Evolutionary conservation across 2,113 vertebrate genomes (phyloP).

Genomic region (Phrynocephalus versicolor): DNA sequence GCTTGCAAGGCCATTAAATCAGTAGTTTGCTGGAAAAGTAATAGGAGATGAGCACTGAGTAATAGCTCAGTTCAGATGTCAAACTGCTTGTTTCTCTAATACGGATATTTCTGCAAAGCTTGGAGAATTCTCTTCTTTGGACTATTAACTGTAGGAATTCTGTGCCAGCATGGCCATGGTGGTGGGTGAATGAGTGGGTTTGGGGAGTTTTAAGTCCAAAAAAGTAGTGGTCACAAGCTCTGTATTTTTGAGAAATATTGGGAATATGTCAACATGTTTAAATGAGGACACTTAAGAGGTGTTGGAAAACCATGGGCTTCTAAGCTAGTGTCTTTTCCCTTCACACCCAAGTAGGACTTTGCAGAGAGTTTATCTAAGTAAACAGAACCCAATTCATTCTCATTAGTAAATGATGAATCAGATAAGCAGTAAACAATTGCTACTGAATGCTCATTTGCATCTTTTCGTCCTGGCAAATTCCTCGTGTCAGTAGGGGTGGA

Average conservation of each 20-base stretch:
- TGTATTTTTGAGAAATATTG: background rate
- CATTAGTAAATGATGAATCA: conserved; percentile 8
- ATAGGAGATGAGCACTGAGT: background rate
- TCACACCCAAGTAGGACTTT: too few species aligned
- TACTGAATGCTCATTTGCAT: background rate
- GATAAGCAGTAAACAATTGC: background rate
- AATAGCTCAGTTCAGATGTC: background rate
- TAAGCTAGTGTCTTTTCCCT: background rate
- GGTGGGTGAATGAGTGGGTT: too few species aligned
- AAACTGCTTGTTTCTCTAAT: background rate
- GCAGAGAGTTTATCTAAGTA: background rate
- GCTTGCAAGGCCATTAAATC: background rate
- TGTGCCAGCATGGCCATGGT: too few species aligned
- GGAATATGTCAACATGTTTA: background rate
- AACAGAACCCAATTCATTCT: conserved; percentile 5
- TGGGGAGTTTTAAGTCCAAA: too few species aligned
- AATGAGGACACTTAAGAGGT: background rate
- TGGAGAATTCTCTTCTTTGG: too few species aligned
- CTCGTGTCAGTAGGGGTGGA: background rate
- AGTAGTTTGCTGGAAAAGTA: background rate
- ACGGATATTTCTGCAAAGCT: too few species aligned
- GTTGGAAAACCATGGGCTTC: background rate
- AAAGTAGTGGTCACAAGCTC: too few species aligned
- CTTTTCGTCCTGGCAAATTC: background rate
- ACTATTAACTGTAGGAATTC: too few species aligned